These are phyloP conservation scores for Scyliorhinus canicula DNA, from an alignment of 2,797 vertebrate species.

Conservation along the genomic window DNA sequence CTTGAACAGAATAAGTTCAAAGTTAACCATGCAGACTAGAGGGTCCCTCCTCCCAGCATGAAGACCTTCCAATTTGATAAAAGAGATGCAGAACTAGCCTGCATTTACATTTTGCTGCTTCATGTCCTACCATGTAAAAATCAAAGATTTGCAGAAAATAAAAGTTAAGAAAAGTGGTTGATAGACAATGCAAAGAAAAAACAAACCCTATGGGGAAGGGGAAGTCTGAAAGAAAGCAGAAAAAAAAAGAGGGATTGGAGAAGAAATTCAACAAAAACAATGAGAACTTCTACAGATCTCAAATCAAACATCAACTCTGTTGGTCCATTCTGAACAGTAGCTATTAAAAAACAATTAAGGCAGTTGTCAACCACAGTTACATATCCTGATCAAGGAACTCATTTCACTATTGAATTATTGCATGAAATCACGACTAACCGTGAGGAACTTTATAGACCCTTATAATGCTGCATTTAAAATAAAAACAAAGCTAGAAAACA, in stretches of 20 bases:
- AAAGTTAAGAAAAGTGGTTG: too few relatives aligned
- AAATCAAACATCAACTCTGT: neutral
- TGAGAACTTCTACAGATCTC: neutral
- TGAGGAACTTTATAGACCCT: neutral
- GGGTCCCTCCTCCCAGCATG: neutral
- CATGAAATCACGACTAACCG: neutral
- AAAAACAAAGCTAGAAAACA: neutral
- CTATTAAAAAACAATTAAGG: neutral
- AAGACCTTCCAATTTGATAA: neutral
- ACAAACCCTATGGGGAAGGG: neutral
- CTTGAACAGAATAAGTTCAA: neutral
- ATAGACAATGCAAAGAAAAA: neutral
- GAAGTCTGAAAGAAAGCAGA: fast-evolving
- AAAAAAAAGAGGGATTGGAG: too few relatives aligned
- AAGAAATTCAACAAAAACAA: neutral
- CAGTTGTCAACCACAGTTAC: neutral
- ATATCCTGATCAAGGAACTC: neutral
- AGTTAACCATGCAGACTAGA: neutral
- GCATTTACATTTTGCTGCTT: too few relatives aligned
- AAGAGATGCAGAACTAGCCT: neutral
- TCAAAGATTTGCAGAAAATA: too few relatives aligned
- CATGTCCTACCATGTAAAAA: too few relatives aligned
- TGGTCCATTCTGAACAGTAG: neutral
- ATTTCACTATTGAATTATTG: neutral
- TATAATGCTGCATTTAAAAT: neutral